Percentiles rank a stretch among this genome's conserved stretches.
Evolutionary conservation across 2,797 vertebrate species (phyloP).

Genomic region (Malacoctenus gilli): DNA sequence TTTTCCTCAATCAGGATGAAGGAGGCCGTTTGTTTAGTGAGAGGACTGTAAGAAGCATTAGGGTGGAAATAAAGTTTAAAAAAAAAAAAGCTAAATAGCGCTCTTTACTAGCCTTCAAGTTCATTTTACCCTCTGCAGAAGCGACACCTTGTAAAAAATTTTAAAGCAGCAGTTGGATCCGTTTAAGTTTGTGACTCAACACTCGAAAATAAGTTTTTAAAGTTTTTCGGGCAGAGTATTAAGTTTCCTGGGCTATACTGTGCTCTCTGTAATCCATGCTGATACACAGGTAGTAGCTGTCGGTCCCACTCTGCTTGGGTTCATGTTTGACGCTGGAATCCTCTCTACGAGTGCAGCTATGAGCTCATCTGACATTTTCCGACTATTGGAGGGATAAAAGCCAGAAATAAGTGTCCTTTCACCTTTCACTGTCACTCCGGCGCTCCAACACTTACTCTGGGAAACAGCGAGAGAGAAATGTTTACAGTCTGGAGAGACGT

Average conservation of each 20-base stretch:
- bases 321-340: neutral
- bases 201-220: neutral
- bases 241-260: neutral
- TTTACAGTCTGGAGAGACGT: conserved; percentile 60
- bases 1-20: conserved; percentile 58
- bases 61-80: conserved; percentile 37
- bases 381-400: conserved; percentile 56
- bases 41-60: conserved; percentile 39
- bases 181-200: neutral
- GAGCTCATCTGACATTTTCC: conserved; percentile 59
- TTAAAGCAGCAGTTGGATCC: neutral
- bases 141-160: neutral
- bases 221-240: neutral
- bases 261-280: neutral
- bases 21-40: conserved; percentile 63
- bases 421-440: conserved; percentile 52
- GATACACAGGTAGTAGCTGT: neutral
- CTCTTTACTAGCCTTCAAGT: conserved; percentile 4
- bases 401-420: conserved; percentile 53
- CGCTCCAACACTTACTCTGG: conserved; percentile 41
- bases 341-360: conserved; percentile 29
- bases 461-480: conserved; percentile 69
- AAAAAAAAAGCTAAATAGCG: conserved; percentile 9
- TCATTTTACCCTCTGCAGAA: conserved; percentile 17
- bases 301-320: conserved; percentile 7